Conservation (phyloP, 2,888 invertebrate species). For the Luffia ferchaultella region DNA sequence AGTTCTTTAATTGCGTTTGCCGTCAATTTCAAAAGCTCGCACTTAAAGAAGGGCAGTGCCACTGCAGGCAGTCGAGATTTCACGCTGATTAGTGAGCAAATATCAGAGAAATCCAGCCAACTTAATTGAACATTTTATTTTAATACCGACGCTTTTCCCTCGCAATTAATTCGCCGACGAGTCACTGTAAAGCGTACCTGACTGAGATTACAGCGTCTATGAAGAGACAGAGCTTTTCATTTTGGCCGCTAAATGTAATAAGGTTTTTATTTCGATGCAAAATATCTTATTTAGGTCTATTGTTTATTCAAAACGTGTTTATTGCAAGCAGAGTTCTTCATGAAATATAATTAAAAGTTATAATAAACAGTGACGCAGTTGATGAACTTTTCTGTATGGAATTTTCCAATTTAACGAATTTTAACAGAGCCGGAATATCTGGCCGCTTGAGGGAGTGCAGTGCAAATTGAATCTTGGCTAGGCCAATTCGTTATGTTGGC, state of each 20-base stretch:
- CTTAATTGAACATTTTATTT: constrained; percentile 5
- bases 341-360: no score
- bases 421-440: constrained; percentile 24
- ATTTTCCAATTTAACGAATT: constrained; percentile 40
- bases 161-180: constrained; percentile 1
- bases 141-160: neutral
- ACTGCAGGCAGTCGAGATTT: constrained; percentile 1
- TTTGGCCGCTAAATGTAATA: no score
- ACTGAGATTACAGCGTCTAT: neutral
- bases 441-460: constrained; percentile 27
- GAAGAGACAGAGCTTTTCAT: neutral
- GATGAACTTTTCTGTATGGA: constrained; percentile 24
- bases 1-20: constrained; percentile 13
- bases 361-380: no score
- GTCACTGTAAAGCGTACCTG: neutral
- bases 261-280: no score
- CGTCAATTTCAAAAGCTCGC: constrained; percentile 5
- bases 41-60: neutral
- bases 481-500: constrained; percentile 27
- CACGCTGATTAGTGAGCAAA: constrained; percentile 4
- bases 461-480: constrained; percentile 44
- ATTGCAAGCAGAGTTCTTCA: no score
- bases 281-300: no score
- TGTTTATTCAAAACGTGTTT: no score
- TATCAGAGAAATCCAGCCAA: neutral